These are phyloP conservation scores for Pollimyrus isidori DNA, from an alignment of 2,113 vertebrate species.

Conservation along the genomic window DNA sequence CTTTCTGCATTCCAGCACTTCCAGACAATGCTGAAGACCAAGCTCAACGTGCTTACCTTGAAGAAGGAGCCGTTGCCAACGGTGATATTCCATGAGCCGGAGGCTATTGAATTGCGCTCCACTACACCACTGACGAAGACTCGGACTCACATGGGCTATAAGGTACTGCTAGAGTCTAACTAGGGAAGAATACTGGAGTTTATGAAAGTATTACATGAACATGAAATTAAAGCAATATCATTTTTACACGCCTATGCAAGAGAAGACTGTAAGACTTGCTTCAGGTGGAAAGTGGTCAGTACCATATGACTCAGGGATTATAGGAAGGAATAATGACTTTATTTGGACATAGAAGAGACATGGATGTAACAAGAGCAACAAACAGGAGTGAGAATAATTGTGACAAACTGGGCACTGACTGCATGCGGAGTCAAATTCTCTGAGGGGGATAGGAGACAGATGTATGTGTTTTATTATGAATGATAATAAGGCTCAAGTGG, in stretches of 20 bases:
- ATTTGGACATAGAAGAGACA: neutral
- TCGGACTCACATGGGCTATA: conserved; percentile 79
- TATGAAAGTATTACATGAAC: neutral
- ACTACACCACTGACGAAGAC: conserved; percentile 81
- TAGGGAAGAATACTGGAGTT: conserved; percentile 1
- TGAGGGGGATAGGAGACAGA: neutral
- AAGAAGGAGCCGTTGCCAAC: conserved; percentile 90
- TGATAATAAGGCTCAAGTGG: neutral
- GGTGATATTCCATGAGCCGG: conserved; percentile 94
- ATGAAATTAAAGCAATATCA: neutral
- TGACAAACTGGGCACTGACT: neutral
- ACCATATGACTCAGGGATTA: neutral
- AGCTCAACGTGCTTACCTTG: conserved; percentile 92
- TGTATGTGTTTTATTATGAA: neutral
- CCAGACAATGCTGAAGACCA: conserved; percentile 98
- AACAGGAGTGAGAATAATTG: neutral
- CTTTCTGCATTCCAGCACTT: conserved; percentile 75
- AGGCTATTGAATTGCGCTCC: conserved; percentile 93
- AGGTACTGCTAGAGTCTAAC: conserved; percentile 57
- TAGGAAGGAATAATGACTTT: neutral
- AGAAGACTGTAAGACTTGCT: neutral
- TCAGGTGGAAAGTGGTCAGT: neutral
- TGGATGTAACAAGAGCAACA: neutral
- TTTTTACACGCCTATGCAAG: neutral
- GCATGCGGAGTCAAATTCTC: neutral